Percentiles rank a stretch among this genome's conserved stretches.
Conservation (phyloP, 2,888 invertebrate species). For the Imbricaverruca yamaguchii region DNA sequence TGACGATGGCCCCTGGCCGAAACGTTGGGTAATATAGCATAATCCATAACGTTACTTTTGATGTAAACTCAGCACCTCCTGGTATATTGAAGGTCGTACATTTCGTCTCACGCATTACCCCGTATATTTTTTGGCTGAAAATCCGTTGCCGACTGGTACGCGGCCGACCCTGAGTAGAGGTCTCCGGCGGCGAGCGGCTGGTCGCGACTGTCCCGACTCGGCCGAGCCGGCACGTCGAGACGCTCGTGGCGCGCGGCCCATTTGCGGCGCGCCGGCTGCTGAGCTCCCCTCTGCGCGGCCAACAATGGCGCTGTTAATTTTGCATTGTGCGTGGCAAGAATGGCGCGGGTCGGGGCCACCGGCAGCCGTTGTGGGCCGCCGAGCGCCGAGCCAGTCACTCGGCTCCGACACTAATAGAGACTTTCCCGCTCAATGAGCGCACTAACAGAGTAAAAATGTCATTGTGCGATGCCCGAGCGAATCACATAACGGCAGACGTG, state of each 20-base stretch:
- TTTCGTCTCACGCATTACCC: no score
- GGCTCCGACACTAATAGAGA: neutral
- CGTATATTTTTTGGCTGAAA: no score
- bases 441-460: constrained; percentile 5
- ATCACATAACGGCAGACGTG: constrained; percentile 8
- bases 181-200: no score
- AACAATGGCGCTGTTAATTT: constrained; percentile 19
- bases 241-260: neutral
- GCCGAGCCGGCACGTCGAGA: neutral
- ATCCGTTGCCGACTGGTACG: no score
- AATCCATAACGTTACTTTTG: no score
- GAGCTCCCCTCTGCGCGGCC: neutral
- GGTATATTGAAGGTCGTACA: no score
- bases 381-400: neutral
- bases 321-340: constrained; percentile 3
- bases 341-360: neutral
- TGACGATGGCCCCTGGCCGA: no score
- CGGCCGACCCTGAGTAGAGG: no score
- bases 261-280: neutral
- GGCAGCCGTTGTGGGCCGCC: neutral
- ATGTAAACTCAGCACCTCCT: no score
- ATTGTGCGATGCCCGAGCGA: neutral
- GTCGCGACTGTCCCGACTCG: neutral
- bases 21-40: no score
- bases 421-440: constrained; percentile 12